Evolutionary conservation across 2,113 vertebrate species (phyloP).

Genomic region (Ochotona princeps): DNA sequence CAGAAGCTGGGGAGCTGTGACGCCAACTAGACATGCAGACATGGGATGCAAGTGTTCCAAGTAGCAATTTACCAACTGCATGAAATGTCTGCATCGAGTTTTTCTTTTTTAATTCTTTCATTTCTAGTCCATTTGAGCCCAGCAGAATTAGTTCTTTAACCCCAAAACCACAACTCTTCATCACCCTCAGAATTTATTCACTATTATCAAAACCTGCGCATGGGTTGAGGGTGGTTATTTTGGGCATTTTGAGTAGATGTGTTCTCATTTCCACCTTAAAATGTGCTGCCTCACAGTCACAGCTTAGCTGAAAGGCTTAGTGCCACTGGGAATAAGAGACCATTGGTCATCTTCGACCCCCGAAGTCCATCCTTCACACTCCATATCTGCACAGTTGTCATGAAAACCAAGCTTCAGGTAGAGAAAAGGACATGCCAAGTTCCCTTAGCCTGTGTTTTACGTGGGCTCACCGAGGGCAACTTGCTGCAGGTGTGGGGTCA

Average conservation of each 20-base stretch:
- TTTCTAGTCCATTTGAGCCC: not conserved
- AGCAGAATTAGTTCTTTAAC: not conserved
- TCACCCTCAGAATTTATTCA: not conserved
- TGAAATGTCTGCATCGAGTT: no score
- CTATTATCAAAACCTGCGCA: constrained; percentile 32
- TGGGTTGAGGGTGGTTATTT: not conserved
- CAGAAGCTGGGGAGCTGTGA: no score
- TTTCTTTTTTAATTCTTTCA: not conserved
- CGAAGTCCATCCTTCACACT: constrained; percentile 45
- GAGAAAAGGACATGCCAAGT: not conserved
- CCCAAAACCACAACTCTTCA: not conserved
- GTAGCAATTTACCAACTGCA: no score
- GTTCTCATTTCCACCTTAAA: constrained; percentile 35
- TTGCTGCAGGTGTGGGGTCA: rapidly evolving
- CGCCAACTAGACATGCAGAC: no score
- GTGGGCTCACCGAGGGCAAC: not conserved
- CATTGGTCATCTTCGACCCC: constrained; percentile 9
- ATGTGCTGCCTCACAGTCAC: constrained; percentile 9
- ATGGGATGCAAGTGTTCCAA: no score
- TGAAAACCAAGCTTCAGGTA: constrained; percentile 13
- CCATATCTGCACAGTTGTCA: not conserved
- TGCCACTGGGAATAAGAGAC: not conserved
- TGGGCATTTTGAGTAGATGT: constrained; percentile 43
- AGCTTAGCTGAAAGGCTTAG: constrained; percentile 13
- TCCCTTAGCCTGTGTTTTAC: not conserved